phyloP scores from a whole-genome alignment of 2,797 vertebrate genomes.

The Enteromius afrohamiltoni region DNA sequence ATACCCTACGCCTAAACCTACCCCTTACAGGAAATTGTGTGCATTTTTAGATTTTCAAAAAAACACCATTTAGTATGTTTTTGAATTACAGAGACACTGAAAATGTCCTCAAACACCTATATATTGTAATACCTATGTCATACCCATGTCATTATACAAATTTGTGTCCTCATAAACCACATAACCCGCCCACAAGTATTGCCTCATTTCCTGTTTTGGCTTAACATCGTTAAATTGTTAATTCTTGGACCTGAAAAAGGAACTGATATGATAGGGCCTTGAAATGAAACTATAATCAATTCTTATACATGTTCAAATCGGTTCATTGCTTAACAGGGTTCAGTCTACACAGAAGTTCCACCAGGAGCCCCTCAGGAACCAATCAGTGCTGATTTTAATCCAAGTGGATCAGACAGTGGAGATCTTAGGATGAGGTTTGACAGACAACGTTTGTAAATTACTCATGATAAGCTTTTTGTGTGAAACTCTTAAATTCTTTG shows the following conservation, averaged over 20 bases:
- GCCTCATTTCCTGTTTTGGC: not conserved
- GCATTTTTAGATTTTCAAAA: no score
- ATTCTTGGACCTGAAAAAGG: not conserved
- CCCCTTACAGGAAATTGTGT: no score
- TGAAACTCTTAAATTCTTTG: constrained; percentile 35
- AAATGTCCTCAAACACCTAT: no score
- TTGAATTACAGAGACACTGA: no score
- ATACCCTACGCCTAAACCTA: no score
- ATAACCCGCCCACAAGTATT: not conserved
- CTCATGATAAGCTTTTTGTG: not conserved
- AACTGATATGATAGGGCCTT: not conserved
- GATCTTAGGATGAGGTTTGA: constrained; percentile 82
- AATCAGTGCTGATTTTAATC: constrained; percentile 68
- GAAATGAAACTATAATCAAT: not conserved
- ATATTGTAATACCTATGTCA: no score
- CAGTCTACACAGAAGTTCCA: constrained; percentile 78
- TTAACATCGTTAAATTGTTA: not conserved
- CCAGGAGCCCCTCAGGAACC: constrained; percentile 88
- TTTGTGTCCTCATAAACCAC: no score
- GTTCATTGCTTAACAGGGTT: constrained; percentile 70
- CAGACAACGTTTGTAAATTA: not conserved
- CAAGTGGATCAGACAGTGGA: constrained; percentile 74
- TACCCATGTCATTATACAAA: no score
- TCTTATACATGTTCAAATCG: not conserved
- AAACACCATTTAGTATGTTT: no score